A percentile compares a stretch with the other conserved stretches of the same genome.
Conservation (phyloP, 2,113 vertebrate species). For the Capra hircus region DNA sequence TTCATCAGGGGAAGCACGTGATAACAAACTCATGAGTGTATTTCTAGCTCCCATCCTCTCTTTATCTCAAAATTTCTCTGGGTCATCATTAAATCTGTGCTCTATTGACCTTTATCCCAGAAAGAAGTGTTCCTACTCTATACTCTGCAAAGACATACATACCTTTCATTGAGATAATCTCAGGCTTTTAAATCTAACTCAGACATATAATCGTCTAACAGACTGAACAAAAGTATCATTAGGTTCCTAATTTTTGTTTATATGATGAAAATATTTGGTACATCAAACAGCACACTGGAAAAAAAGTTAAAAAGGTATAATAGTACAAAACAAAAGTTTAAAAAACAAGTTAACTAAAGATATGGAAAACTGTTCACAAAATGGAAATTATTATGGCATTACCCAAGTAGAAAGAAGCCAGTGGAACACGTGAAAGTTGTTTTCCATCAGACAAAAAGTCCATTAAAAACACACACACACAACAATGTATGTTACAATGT, state of each 20-base stretch:
- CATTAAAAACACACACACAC: background rate
- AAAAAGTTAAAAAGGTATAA: background rate
- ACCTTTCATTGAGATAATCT: background rate
- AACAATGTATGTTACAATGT: background rate
- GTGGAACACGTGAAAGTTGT: background rate
- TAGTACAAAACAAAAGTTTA: background rate
- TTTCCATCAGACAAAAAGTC: background rate
- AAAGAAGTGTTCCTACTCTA: background rate
- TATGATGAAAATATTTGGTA: background rate
- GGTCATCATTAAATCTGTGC: background rate
- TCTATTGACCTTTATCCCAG: background rate
- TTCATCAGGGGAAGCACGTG: background rate
- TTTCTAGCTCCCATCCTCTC: background rate
- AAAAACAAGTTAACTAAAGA: background rate
- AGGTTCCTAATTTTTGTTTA: background rate
- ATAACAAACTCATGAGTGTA: background rate
- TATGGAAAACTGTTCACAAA: background rate
- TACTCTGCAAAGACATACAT: background rate
- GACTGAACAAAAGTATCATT: background rate
- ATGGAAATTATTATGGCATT: background rate
- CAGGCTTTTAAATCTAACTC: background rate
- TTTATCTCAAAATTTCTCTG: background rate
- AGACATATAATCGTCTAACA: background rate
- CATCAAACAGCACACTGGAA: background rate
- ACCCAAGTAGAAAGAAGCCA: constrained; percentile 22